Percentiles rank a stretch among this genome's conserved stretches.
Evolutionary conservation across 2,113 vertebrate species (phyloP).

Genomic region (Ochotona curzoniae): DNA sequence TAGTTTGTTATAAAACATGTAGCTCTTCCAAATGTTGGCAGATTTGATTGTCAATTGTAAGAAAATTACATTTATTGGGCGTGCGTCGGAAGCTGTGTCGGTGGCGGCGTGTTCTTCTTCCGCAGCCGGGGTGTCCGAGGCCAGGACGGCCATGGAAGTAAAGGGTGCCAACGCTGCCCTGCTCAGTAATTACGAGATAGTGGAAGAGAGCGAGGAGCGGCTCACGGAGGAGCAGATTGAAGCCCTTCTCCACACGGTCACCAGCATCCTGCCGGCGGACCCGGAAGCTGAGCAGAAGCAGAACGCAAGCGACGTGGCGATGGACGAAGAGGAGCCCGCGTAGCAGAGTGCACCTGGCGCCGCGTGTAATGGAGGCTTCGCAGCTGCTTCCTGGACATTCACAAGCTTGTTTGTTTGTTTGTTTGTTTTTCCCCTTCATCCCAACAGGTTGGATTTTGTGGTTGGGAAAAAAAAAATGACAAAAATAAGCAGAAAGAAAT

Average conservation of each 20-base stretch:
- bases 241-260: conserved; percentile 87
- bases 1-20: not conserved
- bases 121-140: too few relatives aligned
- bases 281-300: conserved; percentile 79
- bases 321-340: conserved; percentile 69
- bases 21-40: not conserved
- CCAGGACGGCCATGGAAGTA: too few relatives aligned
- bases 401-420: not conserved
- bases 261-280: conserved; percentile 86
- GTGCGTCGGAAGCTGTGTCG: too few relatives aligned
- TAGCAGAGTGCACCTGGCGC: conserved; percentile 62
- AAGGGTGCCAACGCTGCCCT: too few relatives aligned
- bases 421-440: not conserved
- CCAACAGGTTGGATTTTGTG: not conserved
- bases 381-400: not conserved
- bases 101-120: too few relatives aligned
- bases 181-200: too few relatives aligned
- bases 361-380: not conserved
- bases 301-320: not conserved
- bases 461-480: conserved; percentile 54
- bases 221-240: conserved; percentile 91
- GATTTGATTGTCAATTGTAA: not conserved
- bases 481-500: conserved; percentile 34
- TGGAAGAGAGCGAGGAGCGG: conserved; percentile 90
- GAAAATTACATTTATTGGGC: too few relatives aligned